Evolutionary conservation across 1,140 invertebrate species (phyloP), one percentile per base, ranked within the genome.

Genomic region (Cydia splendana): DNA sequence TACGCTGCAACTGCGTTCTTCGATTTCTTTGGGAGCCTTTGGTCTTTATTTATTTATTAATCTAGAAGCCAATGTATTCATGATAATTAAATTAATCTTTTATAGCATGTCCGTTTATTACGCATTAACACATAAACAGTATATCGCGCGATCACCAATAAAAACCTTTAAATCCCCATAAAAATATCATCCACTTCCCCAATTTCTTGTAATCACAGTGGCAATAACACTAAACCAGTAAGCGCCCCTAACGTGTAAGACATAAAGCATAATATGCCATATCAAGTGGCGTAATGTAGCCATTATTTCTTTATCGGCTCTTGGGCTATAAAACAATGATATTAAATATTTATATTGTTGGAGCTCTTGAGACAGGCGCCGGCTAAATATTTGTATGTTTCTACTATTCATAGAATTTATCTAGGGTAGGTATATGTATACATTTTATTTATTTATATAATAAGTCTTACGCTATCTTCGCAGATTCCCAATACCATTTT

Each of bases 331-430:
- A 78, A 75, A 78, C 77, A 78, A 76, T 76, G 74, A 75, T 76
- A 78, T 78, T 76, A 78, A 78, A 78, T 76, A 78, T 75, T 78
- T 78, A 78, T 78, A 45, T 51, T 81, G 79, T 78, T 77, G 80
- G 82, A 82, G 79, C 77, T 82, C 24, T 9, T 71, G 30, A 34
- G 67, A 71, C 67, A 4, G 67, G 67, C 67, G 67, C 67, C 67
- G 1, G 7, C 9, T 13, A 38, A 71, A 18, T 45, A 20, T 62
- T 24, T 10, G 57, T 20, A 24, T 2, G 18, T 12, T 62, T 62
- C 53, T 57, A 18, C 6, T 57, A 20, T 57, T 57, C n/a, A 18
- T 20, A 57, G 6, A 18, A 18, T 53, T 53, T n/a, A 18, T 20
- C 53, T 7, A 9, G 2, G 53, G n/a, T 57, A 57, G n/a, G n/a